Base-by-base conservation (phyloP, 2,888 invertebrate species). In the Dryococelus australis region DNA sequence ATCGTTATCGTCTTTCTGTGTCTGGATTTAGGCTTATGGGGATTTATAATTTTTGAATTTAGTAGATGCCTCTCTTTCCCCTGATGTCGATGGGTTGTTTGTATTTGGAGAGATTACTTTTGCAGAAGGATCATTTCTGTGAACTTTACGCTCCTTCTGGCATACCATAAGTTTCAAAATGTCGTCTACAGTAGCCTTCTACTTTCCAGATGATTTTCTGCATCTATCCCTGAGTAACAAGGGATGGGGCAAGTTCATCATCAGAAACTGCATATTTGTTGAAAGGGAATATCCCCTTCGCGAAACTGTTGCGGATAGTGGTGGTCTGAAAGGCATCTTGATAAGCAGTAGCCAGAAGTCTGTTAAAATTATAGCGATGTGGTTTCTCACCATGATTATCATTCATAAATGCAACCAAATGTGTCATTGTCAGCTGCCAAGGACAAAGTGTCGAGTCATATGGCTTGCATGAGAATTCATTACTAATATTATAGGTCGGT, bases 351-450 rank as follows among this genome's bases (percentile, higher is more conserved):
- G 65, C 65, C 65, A 65, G 65, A 16, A 65, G 65, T 65, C 26
- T 12, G 78, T 85, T 85, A 78, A 85, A 85, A 78, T 65, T 28
- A 28, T 53, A 85, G 26, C 4, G 16, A n/a, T 27, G 65, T n/a
- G 85, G 53, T 53, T 85, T 65, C 28, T 53, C 65, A 65, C 65
- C 85, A 65, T 9, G 65, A 85, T 78, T 53, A 24, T 85, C 65
- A 26, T 47, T 27, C 85, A 65, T 65, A 10, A 85, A 65, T 3
- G n/a, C 28, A 53, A 12, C 53, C 78, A 85, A 65, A 35, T 85
- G 65, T 65, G 78, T 85, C 47, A 35, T 53, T 85, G 26, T 85
- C 85, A 27, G 65, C 35, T 27, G 85, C 65, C n/a, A 85, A 85
- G 26, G 65, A 26, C 26, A 85, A 26, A 65, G 65, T 65, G 51